Conservation (phyloP, 2,888 invertebrate genomes). For the Patella depressa region DNA sequence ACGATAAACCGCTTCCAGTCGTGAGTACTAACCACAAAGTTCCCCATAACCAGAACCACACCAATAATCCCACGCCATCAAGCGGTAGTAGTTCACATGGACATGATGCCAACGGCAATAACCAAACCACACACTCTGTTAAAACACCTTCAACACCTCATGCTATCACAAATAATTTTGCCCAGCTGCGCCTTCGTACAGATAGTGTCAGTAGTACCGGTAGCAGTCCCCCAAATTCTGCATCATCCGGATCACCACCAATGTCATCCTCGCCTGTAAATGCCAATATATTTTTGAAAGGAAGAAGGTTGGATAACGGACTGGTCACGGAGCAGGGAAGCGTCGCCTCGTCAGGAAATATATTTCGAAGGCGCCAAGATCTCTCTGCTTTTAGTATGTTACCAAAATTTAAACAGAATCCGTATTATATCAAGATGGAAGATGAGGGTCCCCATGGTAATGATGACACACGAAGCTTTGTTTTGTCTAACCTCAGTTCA, state of each 20-base stretch:
- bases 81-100: conserved; percentile 59
- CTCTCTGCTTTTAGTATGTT: conserved; percentile 83
- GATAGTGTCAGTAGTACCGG: conserved; percentile 71
- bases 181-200: conserved; percentile 56
- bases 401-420: conserved; percentile 96
- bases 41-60: conserved; percentile 42
- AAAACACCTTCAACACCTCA: conserved; percentile 3
- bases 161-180: neutral
- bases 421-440: conserved; percentile 99
- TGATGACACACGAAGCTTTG: conserved; percentile 96
- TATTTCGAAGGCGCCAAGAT: conserved; percentile 93
- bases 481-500: conserved; percentile 92
- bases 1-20: conserved; percentile 77
- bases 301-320: conserved; percentile 22
- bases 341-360: conserved; percentile 71
- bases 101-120: conserved; percentile 5
- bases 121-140: neutral
- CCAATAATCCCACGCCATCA: conserved; percentile 9
- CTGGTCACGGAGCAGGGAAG: conserved; percentile 36
- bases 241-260: conserved; percentile 52
- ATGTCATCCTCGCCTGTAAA: conserved; percentile 48
- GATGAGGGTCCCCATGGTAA: conserved; percentile 98
- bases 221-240: conserved; percentile 68
- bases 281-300: conserved; percentile 37
- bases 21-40: conserved; percentile 67